A percentile compares a stretch with the other conserved stretches of the same genome.
Conservation (phyloP, 1,140 invertebrate species). For the Saxidomus purpurata region DNA sequence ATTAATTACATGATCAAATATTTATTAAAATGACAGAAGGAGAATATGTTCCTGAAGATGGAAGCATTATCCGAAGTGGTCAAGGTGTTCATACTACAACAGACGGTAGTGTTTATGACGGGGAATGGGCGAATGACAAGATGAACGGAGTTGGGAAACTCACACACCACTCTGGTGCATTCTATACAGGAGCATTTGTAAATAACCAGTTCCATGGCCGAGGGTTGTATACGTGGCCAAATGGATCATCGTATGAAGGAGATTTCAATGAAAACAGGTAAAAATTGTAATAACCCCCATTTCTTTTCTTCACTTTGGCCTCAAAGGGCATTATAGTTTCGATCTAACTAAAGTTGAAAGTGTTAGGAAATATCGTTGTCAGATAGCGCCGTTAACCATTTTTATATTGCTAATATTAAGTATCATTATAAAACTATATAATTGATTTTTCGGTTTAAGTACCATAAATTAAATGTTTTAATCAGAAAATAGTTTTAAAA, state of each 20-base stretch:
- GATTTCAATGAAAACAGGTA: constrained; percentile 85
- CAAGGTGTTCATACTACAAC: constrained; percentile 80
- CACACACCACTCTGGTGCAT: constrained; percentile 79
- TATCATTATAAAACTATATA: too few relatives aligned
- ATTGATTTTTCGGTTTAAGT: too few relatives aligned
- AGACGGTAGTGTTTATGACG: constrained; percentile 84
- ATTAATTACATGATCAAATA: too few relatives aligned
- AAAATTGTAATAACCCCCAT: too few relatives aligned
- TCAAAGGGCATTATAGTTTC: too few relatives aligned
- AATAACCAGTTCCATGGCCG: constrained; percentile 85
- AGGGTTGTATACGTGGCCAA: constrained; percentile 85
- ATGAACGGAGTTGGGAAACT: constrained; percentile 85
- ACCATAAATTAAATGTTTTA: too few relatives aligned
- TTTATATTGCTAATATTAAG: too few relatives aligned
- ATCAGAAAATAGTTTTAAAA: too few relatives aligned
- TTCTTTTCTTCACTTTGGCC: too few relatives aligned
- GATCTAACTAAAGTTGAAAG: too few relatives aligned
- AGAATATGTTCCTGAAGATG: constrained; percentile 82
- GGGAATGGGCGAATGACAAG: constrained; percentile 83
- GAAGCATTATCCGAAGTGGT: constrained; percentile 82
- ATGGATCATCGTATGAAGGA: constrained; percentile 85
- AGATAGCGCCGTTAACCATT: too few relatives aligned
- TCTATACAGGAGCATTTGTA: constrained; percentile 84
- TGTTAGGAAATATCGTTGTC: too few relatives aligned
- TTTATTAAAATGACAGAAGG: constrained; percentile 84